Evolutionary conservation across 2,797 vertebrate species (phyloP), one percentile per base, ranked within the genome.

Genomic region (Leuciscus waleckii): DNA sequence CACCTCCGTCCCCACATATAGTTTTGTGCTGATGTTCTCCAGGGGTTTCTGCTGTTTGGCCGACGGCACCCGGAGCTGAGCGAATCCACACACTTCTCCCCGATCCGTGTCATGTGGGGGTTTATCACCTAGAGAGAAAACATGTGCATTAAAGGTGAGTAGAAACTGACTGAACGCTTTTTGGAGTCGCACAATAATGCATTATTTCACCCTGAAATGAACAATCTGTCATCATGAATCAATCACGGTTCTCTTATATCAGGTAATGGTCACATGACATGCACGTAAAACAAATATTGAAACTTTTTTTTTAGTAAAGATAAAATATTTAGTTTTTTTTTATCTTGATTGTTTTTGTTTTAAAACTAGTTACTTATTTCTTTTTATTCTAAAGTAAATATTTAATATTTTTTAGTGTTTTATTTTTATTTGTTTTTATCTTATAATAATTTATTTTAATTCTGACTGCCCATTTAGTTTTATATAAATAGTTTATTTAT

Each of bases 1-100:
- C 92, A 99, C 98, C 95, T 97, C 95, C 23, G 97, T 99, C 90
- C 97, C 98, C 67, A 95, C 89, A 39, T 94, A 97, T 83, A 98
- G 93, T 79, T 91, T 93, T 0, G 95, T 97, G 88, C 94, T 96
- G 92, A 97, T 91, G 54, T 93, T 93, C 0, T 96, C 90, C 82
- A 96, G 90, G 0, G 84, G 23, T 70, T 89, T 92, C 58, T 94
- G 90, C 2, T 91, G 88, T 90, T 94, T 95, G 73, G 83, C 89
- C 17, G 95, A 92, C 1, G 92, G 92, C 21, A 71, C n/a, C 23
- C 89, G 92, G 87, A 96, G 93, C 43, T 92, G 91, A 13, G 90
- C 91, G 71, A 94, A 96, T 0, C 92, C 92, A 1, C 89, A 88
- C 76, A 90, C 90, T 79, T 86, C 76, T 0, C 82, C 3, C 2